Evolutionary conservation across 2,888 invertebrate species (phyloP).

Genomic region (Thereva unica): DNA sequence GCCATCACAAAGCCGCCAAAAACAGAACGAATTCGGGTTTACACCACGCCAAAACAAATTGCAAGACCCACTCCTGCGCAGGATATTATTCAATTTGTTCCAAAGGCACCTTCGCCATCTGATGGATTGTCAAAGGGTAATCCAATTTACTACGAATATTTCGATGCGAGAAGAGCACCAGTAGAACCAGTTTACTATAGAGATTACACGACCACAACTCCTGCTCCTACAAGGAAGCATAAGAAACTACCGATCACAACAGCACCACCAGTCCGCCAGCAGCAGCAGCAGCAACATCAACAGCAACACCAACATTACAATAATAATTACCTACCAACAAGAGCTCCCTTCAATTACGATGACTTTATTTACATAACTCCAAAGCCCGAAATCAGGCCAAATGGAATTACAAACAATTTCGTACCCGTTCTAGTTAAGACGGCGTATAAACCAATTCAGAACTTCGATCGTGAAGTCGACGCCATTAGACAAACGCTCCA

Average conservation of each 20-base stretch:
- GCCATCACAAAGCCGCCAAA: constrained; percentile 21
- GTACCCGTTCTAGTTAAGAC: constrained; percentile 21
- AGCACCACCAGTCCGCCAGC: constrained; percentile 10
- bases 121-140: constrained; percentile 53
- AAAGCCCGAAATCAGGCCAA: constrained; percentile 59
- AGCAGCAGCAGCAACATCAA: no score
- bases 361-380: constrained; percentile 60
- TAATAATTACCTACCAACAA: constrained; percentile 31
- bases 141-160: constrained; percentile 59
- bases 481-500: constrained; percentile 69
- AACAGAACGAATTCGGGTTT: constrained; percentile 9
- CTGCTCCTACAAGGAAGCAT: constrained; percentile 46
- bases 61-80: constrained; percentile 48
- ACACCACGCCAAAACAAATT: constrained; percentile 3
- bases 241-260: constrained; percentile 36
- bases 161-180: constrained; percentile 52
- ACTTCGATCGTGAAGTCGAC: constrained; percentile 69
- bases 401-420: constrained; percentile 44
- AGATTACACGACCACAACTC: constrained; percentile 5
- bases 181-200: constrained; percentile 18
- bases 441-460: constrained; percentile 56
- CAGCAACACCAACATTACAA: constrained; percentile 26
- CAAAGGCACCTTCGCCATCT: constrained; percentile 47
- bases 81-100: constrained; percentile 50
- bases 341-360: constrained; percentile 43